Base-by-base conservation (phyloP, 2,113 vertebrate species). In the Geococcyx californianus region DNA sequence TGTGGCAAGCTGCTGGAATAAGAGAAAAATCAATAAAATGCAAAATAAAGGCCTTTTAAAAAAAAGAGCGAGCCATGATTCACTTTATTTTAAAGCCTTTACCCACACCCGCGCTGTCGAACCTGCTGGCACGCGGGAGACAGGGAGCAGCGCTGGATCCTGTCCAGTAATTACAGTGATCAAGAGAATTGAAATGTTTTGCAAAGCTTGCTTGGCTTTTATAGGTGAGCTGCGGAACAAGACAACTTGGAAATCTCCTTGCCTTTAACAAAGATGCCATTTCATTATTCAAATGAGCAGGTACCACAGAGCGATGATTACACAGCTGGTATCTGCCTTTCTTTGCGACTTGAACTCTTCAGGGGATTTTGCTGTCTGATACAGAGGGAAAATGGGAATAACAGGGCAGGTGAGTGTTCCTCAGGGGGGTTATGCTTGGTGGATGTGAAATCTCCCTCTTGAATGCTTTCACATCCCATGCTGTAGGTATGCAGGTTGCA, bases 111-210 rank as follows among this genome's bases (percentile, higher is more conserved):
- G 75, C 85, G 33, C 52, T 94, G 85, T 79, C 86, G 86, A 93
- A 89, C 90, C 94, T 49, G 59, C 85, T 94, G 94, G 92, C 87
- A 89, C 3, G 8, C 25, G 1, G 0, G 9, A 86, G 89, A 86
- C 60, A 47, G 63, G 91, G 94, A 94, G 81, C 82, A 67, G 82
- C 7, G 28, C 95, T 96, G 96, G 95, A 95, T 59, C 14, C 16
- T 19, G 2, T 84, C 96, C 97, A 96, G 95, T 93, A 89, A 96
- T 97, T 96, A 96, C 92, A 95, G 90, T 79, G 93, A 96, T 96
- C 90, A 87, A 80, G 94, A 94, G 92, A 95, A 92, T 89, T 96
- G 95, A 97, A 96, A 93, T 90, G 87, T 91, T 96, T 97, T 84
- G 87, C 83, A 90, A 94, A 93, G 87, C 87, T 95, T 67, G 84